These are phyloP conservation scores for Tetragonisca angustula DNA, from an alignment of 2,888 invertebrate species.

Conservation along the genomic window DNA sequence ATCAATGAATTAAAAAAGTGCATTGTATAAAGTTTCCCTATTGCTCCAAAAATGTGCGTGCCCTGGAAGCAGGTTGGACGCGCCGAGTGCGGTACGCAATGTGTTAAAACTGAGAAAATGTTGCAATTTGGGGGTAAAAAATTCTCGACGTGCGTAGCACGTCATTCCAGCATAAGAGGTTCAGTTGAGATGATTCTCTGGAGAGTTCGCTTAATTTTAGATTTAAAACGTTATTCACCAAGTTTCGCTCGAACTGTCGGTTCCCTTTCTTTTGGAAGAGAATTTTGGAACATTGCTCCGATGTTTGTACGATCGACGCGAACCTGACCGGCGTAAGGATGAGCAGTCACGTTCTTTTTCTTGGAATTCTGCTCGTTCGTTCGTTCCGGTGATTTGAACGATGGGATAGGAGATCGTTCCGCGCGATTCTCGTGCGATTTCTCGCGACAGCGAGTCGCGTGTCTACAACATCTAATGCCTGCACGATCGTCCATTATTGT, in stretches of 20 bases:
- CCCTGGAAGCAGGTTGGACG: no score
- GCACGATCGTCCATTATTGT: no score
- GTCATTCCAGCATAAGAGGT: no score
- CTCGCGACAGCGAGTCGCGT: neutral
- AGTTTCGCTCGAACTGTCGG: neutral
- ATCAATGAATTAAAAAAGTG: no score
- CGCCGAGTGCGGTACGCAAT: no score
- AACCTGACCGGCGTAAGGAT: conserved; percentile 19
- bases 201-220: no score
- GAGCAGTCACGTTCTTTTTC: neutral
- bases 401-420: neutral
- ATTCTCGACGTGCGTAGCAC: no score
- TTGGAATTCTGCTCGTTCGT: conserved; percentile 2
- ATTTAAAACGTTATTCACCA: conserved; percentile 24
- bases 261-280: neutral
- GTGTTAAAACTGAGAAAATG: no score
- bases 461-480: neutral
- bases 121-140: no score
- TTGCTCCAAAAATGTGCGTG: no score
- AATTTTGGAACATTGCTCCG: conserved; percentile 10
- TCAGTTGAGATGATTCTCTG: no score
- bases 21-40: no score
- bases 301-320: conserved; percentile 10
- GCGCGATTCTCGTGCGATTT: neutral
- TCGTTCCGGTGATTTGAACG: conserved; percentile 32